Base-by-base conservation (phyloP, 2,113 vertebrate genomes). In the Megaceryle maxima region DNA sequence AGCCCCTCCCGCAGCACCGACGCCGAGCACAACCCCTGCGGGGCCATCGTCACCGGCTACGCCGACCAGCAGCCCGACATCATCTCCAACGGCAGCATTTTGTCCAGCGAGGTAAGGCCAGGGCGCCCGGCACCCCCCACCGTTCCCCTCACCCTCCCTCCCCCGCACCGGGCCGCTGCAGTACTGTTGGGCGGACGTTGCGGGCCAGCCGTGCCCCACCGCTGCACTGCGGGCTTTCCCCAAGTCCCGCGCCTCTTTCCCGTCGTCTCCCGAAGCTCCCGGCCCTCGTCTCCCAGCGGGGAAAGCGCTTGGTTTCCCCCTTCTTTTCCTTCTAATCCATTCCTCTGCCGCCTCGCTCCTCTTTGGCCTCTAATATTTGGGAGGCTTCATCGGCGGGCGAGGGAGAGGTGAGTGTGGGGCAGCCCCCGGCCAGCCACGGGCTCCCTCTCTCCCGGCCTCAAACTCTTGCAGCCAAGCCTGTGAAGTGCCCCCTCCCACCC, bases 1-100 rank as follows among this genome's bases (percentile, higher is more conserved):
- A 99, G 99, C 96, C 98, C 99, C 25, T 98, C 99, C 83, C 98
- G 99, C 96, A 99, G 98, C 96, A 97, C 98, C 35, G 99, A 99
- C 97, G 97, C 98, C 48, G 99, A 99, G 90, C 99, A 99, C 98
- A 99, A 98, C 94, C 98, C 99, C 79, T 99, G 99, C 74, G 99
- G 99, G 94, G 99, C 99, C 94, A 98, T 99, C 77, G 99, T 99
- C 89, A 98, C 99, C 31, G 98, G 98, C 64, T 99, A 99, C 97
- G 97, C 98, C 37, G 99, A 99, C 98, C 99, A 99, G 98, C 99
- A 99, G 97, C 99, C 99, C 44, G 99, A 99, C 97, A 99, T 99
- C 98, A 99, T 99, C 98, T 99, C 99, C 95, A 99, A 99, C 89
- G 99, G 99, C 97, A 99, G 99, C 98, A 98, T 99, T 95, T 95